phyloP scores from a whole-genome alignment of 2,888 invertebrate genomes.

The Chrysomela aeneicollis region DNA sequence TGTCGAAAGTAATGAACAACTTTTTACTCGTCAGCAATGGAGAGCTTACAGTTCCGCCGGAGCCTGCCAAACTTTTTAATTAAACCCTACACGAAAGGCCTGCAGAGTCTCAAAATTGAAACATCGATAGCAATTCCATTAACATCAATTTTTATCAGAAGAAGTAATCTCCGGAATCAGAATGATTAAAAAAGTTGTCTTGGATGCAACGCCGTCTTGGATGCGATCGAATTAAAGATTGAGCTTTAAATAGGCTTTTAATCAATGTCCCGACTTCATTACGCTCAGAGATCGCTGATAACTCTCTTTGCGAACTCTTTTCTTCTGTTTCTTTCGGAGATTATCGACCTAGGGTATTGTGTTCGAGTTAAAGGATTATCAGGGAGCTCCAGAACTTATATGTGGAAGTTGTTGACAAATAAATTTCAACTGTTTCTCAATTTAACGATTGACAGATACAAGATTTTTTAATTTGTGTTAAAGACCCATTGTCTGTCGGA shows the following conservation, averaged over 20 bases:
- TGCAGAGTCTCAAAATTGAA: constrained; percentile 47
- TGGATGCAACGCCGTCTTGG: constrained; percentile 50
- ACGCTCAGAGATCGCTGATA: constrained; percentile 57
- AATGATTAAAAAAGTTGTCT: constrained; percentile 62
- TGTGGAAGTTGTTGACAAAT: too few species aligned
- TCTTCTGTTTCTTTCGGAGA: constrained; percentile 34
- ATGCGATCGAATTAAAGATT: constrained; percentile 63
- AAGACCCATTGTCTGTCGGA: too few species aligned
- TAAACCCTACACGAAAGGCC: constrained; percentile 32
- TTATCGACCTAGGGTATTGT: constrained; percentile 16
- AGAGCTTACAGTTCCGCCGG: not conserved
- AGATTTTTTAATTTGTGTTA: too few species aligned
- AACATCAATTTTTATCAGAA: constrained; percentile 59
- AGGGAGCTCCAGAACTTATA: not conserved
- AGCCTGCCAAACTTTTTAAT: constrained; percentile 44
- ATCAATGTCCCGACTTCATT: constrained; percentile 62
- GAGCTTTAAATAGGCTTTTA: constrained; percentile 59
- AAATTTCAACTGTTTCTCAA: too few species aligned
- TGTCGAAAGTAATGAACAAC: too few species aligned
- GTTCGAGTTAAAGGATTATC: not conserved
- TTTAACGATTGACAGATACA: too few species aligned
- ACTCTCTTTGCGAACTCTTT: constrained; percentile 43
- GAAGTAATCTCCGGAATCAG: constrained; percentile 60
- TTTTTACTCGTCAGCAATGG: not conserved
- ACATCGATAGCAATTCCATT: constrained; percentile 61